Percentiles rank a stretch among this genome's conserved stretches.
Evolutionary conservation across 2,113 vertebrate species (phyloP).

Genomic region (Noturus placidus): DNA sequence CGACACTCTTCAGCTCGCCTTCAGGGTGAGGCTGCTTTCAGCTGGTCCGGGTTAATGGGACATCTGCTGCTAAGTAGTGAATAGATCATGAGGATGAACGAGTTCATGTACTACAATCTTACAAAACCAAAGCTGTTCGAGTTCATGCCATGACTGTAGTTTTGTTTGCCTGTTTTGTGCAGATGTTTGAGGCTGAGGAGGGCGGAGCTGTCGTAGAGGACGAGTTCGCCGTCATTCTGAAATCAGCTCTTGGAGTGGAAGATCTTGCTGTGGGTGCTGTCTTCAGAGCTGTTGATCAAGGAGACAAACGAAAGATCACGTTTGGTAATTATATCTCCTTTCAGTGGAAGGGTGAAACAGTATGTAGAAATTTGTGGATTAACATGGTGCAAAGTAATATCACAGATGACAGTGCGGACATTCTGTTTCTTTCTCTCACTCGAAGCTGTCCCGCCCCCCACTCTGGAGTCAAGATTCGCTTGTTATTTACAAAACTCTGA

Average conservation of each 20-base stretch:
- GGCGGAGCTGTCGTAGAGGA: slow-evolving; percentile 68
- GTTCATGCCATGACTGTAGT: not conserved
- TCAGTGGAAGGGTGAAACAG: not conserved
- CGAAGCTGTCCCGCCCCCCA: not conserved
- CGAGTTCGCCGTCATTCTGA: slow-evolving; percentile 78
- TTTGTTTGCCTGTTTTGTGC: not conserved
- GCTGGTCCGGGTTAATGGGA: not conserved
- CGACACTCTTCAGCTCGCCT: slow-evolving; percentile 88
- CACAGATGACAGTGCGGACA: not conserved
- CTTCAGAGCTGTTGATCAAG: slow-evolving; percentile 73
- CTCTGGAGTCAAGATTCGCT: not conserved
- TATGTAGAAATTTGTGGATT: not conserved
- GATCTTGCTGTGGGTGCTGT: slow-evolving; percentile 75
- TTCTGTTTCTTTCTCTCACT: not conserved
- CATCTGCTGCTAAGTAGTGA: not conserved
- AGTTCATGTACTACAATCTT: not conserved
- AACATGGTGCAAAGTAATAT: not conserved
- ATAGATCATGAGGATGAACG: not conserved
- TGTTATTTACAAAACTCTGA: not conserved
- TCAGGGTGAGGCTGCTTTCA: slow-evolving; percentile 73
- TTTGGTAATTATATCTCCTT: slow-evolving; percentile 74
- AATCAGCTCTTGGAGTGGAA: slow-evolving; percentile 82
- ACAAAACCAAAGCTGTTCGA: not conserved
- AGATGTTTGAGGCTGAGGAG: slow-evolving; percentile 84
- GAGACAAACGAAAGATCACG: slow-evolving; percentile 71